A percentile compares a stretch with the other conserved stretches of the same genome.
Evolutionary conservation across 2,888 invertebrate genomes (phyloP).

Genomic region (Lycophotia porphyrea): DNA sequence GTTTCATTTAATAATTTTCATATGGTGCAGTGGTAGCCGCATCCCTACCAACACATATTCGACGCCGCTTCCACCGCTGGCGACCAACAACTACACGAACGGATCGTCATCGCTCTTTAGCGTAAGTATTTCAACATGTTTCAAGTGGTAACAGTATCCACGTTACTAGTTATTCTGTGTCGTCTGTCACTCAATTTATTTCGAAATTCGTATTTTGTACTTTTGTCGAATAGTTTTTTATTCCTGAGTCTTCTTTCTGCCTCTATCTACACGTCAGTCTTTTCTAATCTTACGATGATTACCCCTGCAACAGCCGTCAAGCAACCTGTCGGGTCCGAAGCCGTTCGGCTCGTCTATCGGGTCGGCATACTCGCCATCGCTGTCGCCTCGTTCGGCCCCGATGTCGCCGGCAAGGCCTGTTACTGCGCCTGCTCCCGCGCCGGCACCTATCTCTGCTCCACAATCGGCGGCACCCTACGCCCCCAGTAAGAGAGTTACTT

Average conservation of each 20-base stretch:
- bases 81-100: conserved; percentile 91
- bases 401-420: conserved; percentile 87
- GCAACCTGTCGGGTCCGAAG: conserved; percentile 90
- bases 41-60: conserved; percentile 94
- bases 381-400: conserved; percentile 88
- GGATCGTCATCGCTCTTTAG: conserved; percentile 92
- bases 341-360: conserved; percentile 91
- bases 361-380: conserved; percentile 87
- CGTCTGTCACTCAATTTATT: not conserved
- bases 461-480: conserved; percentile 77
- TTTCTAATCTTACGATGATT: not conserved
- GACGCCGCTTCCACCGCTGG: conserved; percentile 92
- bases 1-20: conserved; percentile 15
- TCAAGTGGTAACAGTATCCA: conserved; percentile 9
- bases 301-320: conserved; percentile 82
- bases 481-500: conserved; percentile 89
- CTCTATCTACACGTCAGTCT: not conserved
- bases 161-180: not conserved
- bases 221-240: not conserved
- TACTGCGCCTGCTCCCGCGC: conserved; percentile 70
- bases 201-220: not conserved
- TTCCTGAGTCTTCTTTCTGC: not conserved
- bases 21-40: conserved; percentile 90
- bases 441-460: conserved; percentile 56
- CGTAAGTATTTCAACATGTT: conserved; percentile 87